Percentiles rank a stretch among this genome's conserved stretches.
Evolutionary conservation across 2,113 vertebrate species (phyloP).

Genomic region (Hepsetus odoe): DNA sequence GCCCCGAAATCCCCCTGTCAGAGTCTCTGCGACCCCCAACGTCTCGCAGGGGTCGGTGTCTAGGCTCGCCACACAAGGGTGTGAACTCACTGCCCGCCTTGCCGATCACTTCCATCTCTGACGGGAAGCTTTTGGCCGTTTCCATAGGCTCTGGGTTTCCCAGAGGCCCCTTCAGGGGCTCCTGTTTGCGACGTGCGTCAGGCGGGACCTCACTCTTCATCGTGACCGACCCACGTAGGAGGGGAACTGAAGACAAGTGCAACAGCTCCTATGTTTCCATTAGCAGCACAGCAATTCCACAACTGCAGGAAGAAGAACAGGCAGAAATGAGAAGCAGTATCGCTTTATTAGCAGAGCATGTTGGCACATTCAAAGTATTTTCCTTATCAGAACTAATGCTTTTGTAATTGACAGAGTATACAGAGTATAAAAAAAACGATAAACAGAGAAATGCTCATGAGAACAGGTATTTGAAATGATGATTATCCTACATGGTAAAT

Average conservation of each 20-base stretch:
- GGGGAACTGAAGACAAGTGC: conserved; percentile 62
- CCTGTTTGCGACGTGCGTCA: conserved; percentile 89
- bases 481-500: not conserved
- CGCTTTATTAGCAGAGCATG: too few relatives aligned
- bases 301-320: conserved; percentile 57
- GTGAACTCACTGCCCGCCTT: conserved; percentile 93
- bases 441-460: too few relatives aligned
- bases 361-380: too few relatives aligned
- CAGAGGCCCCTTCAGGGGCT: conserved; percentile 93
- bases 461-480: not conserved
- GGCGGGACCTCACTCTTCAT: conserved; percentile 98
- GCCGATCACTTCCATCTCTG: conserved; percentile 92
- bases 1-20: conserved; percentile 84
- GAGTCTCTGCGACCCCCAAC: conserved; percentile 82
- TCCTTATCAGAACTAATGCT: too few relatives aligned
- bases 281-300: conserved; percentile 76
- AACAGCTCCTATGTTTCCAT: conserved; percentile 76
- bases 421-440: too few relatives aligned
- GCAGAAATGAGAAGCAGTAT: conserved; percentile 15
- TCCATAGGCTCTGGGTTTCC: conserved; percentile 89
- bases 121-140: conserved; percentile 85
- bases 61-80: conserved; percentile 80
- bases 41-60: conserved; percentile 77
- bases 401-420: too few relatives aligned
- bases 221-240: conserved; percentile 79